A percentile compares a stretch with the other conserved stretches of the same genome.
Conservation (phyloP, 2,113 vertebrate species). For the Paradisaea rubra region DNA sequence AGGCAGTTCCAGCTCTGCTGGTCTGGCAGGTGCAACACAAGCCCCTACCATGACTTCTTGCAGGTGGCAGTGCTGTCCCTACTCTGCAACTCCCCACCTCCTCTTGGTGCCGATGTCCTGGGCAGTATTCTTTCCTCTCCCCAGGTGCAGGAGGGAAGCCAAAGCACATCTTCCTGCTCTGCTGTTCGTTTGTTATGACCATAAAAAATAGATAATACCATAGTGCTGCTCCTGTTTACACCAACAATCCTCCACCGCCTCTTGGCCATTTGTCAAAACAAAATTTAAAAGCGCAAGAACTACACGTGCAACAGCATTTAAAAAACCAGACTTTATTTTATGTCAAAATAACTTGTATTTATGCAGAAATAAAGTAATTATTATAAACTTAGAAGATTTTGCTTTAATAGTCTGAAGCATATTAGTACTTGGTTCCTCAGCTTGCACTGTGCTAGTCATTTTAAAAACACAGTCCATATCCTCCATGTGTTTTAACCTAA, state of each 20-base stretch:
- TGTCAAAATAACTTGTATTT: conserved; percentile 19
- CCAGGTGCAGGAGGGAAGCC: fast-evolving
- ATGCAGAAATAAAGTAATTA: neutral
- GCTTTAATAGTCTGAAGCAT: neutral
- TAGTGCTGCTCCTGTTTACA: neutral
- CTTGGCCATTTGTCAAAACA: neutral
- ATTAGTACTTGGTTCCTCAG: neutral
- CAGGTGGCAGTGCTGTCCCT: neutral
- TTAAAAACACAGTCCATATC: neutral
- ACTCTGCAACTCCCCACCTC: neutral
- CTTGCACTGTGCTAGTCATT: neutral
- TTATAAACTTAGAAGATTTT: neutral
- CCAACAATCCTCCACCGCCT: neutral
- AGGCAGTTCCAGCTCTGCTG: fast-evolving
- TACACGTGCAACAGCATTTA: neutral
- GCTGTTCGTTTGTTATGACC: neutral
- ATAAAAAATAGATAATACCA: neutral
- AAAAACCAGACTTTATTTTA: neutral
- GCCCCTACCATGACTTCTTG: fast-evolving
- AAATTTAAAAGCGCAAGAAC: neutral
- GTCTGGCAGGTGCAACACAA: neutral
- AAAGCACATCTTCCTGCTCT: neutral
- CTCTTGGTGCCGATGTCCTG: neutral
- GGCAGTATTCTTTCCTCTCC: neutral
- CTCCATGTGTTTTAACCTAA: neutral